These are phyloP conservation scores for Delphinapterus leucas DNA, from an alignment of 2,113 vertebrate genomes.

Conservation along the genomic window DNA sequence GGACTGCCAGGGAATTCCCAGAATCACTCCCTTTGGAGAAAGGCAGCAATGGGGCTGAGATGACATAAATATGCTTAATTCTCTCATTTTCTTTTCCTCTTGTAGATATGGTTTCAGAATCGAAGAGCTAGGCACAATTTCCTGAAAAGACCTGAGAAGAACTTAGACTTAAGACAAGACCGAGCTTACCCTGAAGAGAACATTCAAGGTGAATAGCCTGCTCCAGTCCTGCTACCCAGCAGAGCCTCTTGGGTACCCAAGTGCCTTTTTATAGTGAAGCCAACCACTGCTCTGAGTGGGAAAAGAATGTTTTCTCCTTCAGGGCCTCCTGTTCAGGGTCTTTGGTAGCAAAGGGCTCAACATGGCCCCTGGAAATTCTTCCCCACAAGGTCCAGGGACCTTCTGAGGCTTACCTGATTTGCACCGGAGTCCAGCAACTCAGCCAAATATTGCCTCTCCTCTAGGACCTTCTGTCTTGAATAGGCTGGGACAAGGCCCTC, in stretches of 20 bases:
- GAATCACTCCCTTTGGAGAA: neutral
- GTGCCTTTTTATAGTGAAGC: neutral
- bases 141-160: neutral
- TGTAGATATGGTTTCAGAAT: conserved; percentile 57
- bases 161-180: neutral
- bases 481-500: neutral
- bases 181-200: no score
- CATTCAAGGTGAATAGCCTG: neutral
- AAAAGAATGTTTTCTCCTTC: neutral
- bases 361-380: neutral
- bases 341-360: neutral
- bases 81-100: neutral
- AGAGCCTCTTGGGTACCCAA: neutral
- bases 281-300: neutral
- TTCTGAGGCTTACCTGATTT: neutral
- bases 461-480: neutral
- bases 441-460: neutral
- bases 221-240: neutral
- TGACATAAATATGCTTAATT: neutral
- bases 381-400: no score
- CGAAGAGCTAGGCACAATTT: neutral
- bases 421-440: neutral
- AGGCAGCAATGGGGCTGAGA: neutral
- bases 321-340: neutral
- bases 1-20: neutral